Base-by-base conservation (phyloP, 2,797 vertebrate species). In the Gymnothorax javanicus region DNA sequence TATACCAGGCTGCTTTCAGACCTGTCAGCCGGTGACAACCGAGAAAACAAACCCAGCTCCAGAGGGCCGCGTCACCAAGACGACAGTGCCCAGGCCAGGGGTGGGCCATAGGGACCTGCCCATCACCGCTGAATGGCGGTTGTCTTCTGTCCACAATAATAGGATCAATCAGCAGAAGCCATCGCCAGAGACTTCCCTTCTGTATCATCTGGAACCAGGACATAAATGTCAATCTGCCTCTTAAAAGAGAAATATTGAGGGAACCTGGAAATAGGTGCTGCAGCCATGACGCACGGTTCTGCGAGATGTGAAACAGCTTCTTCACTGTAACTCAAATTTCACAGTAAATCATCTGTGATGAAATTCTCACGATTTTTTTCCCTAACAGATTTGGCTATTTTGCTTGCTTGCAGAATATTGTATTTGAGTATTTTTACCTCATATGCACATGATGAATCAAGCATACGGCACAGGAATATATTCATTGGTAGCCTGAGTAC, bases 361-460 rank as follows among this genome's bases (percentile, higher is more conserved):
- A 33, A 64, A 43, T 15, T 17, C 60, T n/a, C 33, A 15, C 25
- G 8, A 12, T 9, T 83, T 20, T 23, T 52, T 50, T 60, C 9
- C 1, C 33, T 1, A 43, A 11, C 7, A 81, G 7, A 64, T 50
- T 50, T 33, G n/a, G 50, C 50, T 81, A 17, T 60, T 64, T 8
- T 84, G 59, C 25, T 81, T 56, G 77, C 33, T 33, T 50, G 83
- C 52, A 64, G 59, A 11, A 52, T 27, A 84, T 60, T 60, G 12
- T 84, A 43, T 50, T 64, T 13, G 5, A 15, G 12, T 17, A n/a
- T 60, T 58, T 23, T 7, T 25, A 13, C 60, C 50, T 82, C 20
- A 90, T 84, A 87, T 87, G 89, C 77, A 87, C 93, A 89, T 89
- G 91, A 91, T 87, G 91, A 90, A 87, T 87, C 93, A 86, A 88